Evolutionary conservation across 1,140 invertebrate species (phyloP).

Genomic region (Lutraria rhynchaena): DNA sequence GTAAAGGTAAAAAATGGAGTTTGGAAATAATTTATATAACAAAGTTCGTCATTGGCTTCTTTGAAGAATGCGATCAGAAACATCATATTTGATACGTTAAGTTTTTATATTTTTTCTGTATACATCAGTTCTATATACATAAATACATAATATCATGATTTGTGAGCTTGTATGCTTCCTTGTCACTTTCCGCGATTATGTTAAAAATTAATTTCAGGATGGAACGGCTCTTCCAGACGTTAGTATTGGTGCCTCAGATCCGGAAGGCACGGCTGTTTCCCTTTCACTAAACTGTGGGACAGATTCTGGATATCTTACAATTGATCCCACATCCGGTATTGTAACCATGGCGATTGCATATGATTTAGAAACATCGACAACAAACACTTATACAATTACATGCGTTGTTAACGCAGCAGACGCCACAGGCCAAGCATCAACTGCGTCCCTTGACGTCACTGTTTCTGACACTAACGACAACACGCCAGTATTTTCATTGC

Average conservation of each 20-base stretch:
- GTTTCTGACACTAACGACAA: conserved; percentile 68
- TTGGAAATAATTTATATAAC: no score
- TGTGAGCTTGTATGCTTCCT: no score
- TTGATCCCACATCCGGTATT: conserved; percentile 25
- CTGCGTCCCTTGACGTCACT: conserved; percentile 57
- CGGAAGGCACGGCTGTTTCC: conserved; percentile 24
- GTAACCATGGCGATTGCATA: conserved; percentile 45
- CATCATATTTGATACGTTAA: no score
- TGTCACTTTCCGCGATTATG: no score
- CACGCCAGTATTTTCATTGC: conserved; percentile 72
- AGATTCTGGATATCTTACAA: conserved; percentile 26
- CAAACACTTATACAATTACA: conserved; percentile 28
- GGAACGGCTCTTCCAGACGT: conserved; percentile 25
- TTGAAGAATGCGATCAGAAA: no score
- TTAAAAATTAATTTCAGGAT: conserved; percentile 4
- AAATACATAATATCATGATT: no score
- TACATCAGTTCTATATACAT: no score
- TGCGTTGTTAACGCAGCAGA: conserved; percentile 41
- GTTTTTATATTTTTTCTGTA: no score
- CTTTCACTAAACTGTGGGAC: conserved; percentile 15
- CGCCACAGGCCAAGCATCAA: conserved; percentile 44
- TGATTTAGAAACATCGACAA: conserved; percentile 26
- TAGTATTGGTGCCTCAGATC: conserved; percentile 34
- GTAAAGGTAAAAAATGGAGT: no score
- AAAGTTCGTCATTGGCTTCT: no score